A percentile compares a stretch with the other conserved stretches of the same genome.
These are phyloP conservation scores for Micromussa lordhowensis DNA, from an alignment of 92 coral and sea anemone genomes.

Conservation along the genomic window DNA sequence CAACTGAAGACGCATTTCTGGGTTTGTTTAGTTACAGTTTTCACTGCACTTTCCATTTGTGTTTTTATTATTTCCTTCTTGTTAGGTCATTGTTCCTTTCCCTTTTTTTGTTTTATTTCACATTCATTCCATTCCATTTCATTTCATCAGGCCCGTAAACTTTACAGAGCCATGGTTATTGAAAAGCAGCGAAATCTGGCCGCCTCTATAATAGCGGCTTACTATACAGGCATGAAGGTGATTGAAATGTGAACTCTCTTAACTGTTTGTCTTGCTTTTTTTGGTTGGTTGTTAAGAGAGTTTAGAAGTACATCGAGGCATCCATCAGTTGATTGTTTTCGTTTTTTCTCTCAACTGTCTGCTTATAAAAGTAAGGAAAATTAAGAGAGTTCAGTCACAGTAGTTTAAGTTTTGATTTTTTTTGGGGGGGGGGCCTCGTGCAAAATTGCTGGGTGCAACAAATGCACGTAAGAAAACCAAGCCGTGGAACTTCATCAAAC, in stretches of 20 bases:
- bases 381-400: too few relatives aligned
- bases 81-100: not conserved
- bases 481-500: too few relatives aligned
- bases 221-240: constrained; percentile 90
- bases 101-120: not conserved
- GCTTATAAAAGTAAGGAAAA: too few relatives aligned
- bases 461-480: too few relatives aligned
- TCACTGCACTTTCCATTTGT: not conserved
- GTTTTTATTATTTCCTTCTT: not conserved
- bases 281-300: not conserved
- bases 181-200: constrained; percentile 85
- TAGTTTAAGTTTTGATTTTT: too few relatives aligned
- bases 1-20: too few relatives aligned
- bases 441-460: too few relatives aligned
- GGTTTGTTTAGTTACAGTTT: too few relatives aligned
- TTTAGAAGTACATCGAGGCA: not conserved
- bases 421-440: too few relatives aligned
- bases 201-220: constrained; percentile 76
- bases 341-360: too few relatives aligned
- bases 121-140: constrained; percentile 3
- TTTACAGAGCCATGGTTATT: constrained; percentile 72
- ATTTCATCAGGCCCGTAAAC: constrained; percentile 83
- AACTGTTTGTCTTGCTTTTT: not conserved
- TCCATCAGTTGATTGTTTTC: not conserved
- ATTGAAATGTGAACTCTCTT: not conserved